Evolutionary conservation across 2,888 invertebrate genomes (phyloP).

Genomic region (Erebia palarica): DNA sequence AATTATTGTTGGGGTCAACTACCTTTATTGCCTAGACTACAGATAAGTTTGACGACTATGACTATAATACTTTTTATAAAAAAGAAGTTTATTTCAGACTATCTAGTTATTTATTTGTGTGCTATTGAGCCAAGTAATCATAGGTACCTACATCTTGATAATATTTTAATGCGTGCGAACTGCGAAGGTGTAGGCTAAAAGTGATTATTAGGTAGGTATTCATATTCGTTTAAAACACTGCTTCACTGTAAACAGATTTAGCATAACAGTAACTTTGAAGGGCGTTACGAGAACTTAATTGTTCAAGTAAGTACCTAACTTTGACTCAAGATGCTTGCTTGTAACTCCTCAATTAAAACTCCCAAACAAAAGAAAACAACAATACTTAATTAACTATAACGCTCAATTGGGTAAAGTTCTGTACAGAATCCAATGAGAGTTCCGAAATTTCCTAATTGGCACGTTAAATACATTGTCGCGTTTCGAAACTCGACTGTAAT

Average conservation of each 20-base stretch:
- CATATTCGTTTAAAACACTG: conserved; percentile 8
- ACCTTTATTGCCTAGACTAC: too few species aligned
- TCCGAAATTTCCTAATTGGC: conserved; percentile 31
- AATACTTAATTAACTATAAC: conserved; percentile 65
- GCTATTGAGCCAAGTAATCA: too few species aligned
- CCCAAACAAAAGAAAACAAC: conserved; percentile 62
- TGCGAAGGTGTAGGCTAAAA: too few species aligned
- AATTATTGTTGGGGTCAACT: too few species aligned
- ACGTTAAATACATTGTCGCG: conserved; percentile 34
- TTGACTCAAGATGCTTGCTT: conserved; percentile 48
- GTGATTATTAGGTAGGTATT: not conserved
- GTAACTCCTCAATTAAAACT: conserved; percentile 69
- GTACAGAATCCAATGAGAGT: conserved; percentile 50
- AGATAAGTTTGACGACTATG: too few species aligned
- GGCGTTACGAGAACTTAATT: conserved; percentile 46
- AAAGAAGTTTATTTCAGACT: too few species aligned
- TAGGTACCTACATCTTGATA: too few species aligned
- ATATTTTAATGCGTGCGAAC: too few species aligned
- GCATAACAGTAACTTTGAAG: conserved; percentile 40
- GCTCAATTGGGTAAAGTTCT: conserved; percentile 55
- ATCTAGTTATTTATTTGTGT: too few species aligned
- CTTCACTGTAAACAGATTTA: conserved; percentile 25
- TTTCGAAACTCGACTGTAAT: conserved; percentile 14
- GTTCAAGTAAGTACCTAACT: conserved; percentile 51
- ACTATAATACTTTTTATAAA: too few species aligned